Conservation (phyloP, 2,113 vertebrate genomes). For the Verasper variegatus region DNA sequence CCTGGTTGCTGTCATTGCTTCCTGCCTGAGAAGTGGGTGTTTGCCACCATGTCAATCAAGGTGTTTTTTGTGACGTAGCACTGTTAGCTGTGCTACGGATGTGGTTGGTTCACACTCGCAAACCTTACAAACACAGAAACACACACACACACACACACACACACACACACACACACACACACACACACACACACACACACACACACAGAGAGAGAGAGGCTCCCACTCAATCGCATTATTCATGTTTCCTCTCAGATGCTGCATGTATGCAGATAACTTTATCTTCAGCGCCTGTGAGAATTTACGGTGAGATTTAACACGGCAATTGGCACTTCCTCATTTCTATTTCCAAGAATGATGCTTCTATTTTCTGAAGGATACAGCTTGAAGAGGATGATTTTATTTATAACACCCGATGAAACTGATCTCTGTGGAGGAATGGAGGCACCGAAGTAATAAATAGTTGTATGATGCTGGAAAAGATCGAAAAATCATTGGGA, state of each 20-base stretch:
- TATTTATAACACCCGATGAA: slow-evolving; percentile 9
- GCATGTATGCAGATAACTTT: not conserved
- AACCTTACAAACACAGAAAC: not conserved
- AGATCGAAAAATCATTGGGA: not conserved
- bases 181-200: not conserved
- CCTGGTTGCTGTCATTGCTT: slow-evolving; percentile 62
- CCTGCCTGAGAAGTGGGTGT: slow-evolving; percentile 55
- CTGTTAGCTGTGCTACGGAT: slow-evolving; percentile 23
- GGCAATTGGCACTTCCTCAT: slow-evolving; percentile 1
- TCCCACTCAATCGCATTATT: slow-evolving; percentile 27
- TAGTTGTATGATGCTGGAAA: not conserved
- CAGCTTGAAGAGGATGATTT: not conserved
- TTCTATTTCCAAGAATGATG: not conserved
- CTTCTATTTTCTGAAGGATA: not conserved
- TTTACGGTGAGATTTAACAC: not conserved
- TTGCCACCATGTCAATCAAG: slow-evolving; percentile 35
- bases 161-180: not conserved
- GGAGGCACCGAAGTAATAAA: not conserved
- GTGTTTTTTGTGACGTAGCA: slow-evolving; percentile 4
- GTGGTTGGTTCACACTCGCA: slow-evolving; percentile 8
- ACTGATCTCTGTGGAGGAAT: not conserved
- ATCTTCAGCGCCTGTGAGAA: not conserved
- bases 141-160: not conserved
- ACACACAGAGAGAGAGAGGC: not conserved
- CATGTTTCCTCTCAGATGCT: slow-evolving; percentile 23